phyloP scores from a whole-genome alignment of 2,888 invertebrate species.

The Scaptomyza flava region DNA sequence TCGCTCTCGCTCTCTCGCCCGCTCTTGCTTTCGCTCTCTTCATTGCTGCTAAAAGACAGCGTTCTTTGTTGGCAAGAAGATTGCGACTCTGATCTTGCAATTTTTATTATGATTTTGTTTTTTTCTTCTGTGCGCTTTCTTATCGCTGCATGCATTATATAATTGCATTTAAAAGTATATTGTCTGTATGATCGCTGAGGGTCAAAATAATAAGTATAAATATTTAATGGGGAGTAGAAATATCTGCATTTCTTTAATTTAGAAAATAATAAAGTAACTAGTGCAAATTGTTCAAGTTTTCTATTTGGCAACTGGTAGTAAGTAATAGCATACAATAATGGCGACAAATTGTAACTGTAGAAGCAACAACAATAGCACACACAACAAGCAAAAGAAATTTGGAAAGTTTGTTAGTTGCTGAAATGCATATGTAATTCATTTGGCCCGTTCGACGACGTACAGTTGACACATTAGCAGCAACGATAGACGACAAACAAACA shows the following conservation, averaged over 20 bases:
- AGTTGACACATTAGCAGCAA: conserved; percentile 69
- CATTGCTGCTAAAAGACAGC: conserved; percentile 11
- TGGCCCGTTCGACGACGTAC: conserved; percentile 53
- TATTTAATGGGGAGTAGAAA: not conserved
- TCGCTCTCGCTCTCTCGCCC: not conserved
- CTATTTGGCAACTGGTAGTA: conserved; percentile 57
- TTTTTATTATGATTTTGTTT: not conserved
- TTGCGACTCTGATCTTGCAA: conserved; percentile 16
- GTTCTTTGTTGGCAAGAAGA: conserved; percentile 53
- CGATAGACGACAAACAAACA: conserved; percentile 19
- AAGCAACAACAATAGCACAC: conserved; percentile 29
- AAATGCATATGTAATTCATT: conserved; percentile 73
- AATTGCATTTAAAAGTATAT: conserved; percentile 50
- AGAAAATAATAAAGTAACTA: conserved; percentile 32
- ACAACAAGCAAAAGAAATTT: conserved; percentile 54
- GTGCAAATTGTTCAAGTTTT: conserved; percentile 60
- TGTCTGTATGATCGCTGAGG: not conserved
- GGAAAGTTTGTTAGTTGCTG: conserved; percentile 66
- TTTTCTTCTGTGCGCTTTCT: conserved; percentile 24
- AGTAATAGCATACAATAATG: conserved; percentile 17
- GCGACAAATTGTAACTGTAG: conserved; percentile 33
- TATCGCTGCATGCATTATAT: conserved; percentile 54
- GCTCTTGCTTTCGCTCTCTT: not conserved
- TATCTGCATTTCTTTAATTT: not conserved
- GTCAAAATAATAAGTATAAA: not conserved